Evolutionary conservation across 30 jellyfish, hydroid and myxozoan species (phyloP).

Genomic region (Chironex yamaguchii): DNA sequence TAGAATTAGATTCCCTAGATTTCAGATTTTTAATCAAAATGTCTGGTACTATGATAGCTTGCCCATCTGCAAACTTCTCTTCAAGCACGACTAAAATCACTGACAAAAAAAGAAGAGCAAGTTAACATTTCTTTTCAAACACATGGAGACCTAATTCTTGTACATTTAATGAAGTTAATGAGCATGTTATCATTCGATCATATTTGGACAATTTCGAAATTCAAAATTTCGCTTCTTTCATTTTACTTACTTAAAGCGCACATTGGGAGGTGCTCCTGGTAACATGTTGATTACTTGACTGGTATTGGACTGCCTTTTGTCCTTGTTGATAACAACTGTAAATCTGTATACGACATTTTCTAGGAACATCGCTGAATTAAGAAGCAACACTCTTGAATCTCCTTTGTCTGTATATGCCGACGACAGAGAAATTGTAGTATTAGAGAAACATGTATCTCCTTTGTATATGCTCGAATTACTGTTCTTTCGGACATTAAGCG

Average conservation of each 20-base stretch:
- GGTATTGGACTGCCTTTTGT: neutral
- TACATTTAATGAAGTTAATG: too few relatives aligned
- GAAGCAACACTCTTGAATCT: neutral
- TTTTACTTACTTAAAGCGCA: neutral
- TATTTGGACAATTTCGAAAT: too few relatives aligned
- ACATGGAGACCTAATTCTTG: too few relatives aligned
- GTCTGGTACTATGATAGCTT: too few relatives aligned
- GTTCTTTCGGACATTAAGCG: neutral
- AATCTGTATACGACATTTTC: neutral
- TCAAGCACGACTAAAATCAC: too few relatives aligned
- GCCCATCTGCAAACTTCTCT: too few relatives aligned
- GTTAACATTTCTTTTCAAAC: too few relatives aligned
- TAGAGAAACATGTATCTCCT: neutral
- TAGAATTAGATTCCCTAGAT: too few relatives aligned
- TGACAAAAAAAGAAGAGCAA: too few relatives aligned
- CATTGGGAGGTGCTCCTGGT: neutral
- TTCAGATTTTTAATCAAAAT: too few relatives aligned
- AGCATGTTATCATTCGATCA: too few relatives aligned
- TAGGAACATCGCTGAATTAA: neutral
- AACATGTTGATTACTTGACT: neutral
- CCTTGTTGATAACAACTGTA: neutral
- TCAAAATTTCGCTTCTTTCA: too few relatives aligned
- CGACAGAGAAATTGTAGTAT: neutral
- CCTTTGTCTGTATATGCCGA: neutral
- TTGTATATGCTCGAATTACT: neutral